Evolutionary conservation across 2,113 vertebrate genomes (phyloP).

Genomic region (Brachionichthys hirsutus): DNA sequence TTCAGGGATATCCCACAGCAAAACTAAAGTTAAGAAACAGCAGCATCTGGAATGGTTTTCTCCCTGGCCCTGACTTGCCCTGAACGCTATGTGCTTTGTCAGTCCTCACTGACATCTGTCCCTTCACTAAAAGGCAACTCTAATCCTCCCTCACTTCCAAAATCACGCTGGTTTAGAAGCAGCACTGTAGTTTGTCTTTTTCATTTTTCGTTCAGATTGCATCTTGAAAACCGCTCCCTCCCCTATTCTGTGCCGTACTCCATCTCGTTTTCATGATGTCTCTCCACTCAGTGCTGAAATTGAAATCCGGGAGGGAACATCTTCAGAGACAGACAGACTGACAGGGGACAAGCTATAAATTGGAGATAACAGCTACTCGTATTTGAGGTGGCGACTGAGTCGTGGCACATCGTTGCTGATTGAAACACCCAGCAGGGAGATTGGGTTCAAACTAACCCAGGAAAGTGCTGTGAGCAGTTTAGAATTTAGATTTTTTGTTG

Average conservation of each 20-base stretch:
- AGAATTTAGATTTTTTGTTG: constrained; percentile 38
- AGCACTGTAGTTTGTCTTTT: constrained; percentile 61
- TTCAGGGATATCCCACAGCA: not conserved
- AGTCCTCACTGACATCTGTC: constrained; percentile 47
- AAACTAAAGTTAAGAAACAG: not conserved
- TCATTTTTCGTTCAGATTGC: constrained; percentile 64
- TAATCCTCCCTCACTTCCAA: constrained; percentile 46
- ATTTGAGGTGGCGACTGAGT: constrained; percentile 68
- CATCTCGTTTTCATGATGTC: constrained; percentile 51
- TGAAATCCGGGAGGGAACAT: constrained; percentile 57
- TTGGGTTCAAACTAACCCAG: constrained; percentile 38
- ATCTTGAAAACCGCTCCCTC: constrained; percentile 61
- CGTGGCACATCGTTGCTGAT: constrained; percentile 68
- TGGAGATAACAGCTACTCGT: constrained; percentile 71
- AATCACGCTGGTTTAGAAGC: constrained; percentile 46
- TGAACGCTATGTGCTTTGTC: constrained; percentile 13
- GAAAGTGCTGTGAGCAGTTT: constrained; percentile 46
- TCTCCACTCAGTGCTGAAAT: constrained; percentile 45
- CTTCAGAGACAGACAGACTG: constrained; percentile 58
- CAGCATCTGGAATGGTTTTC: constrained; percentile 15
- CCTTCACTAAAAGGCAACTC: constrained; percentile 52
- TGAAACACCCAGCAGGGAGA: constrained; percentile 66
- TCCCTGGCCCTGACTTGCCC: constrained; percentile 12
- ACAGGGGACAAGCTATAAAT: constrained; percentile 71
- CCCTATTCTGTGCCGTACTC: constrained; percentile 36